These are phyloP conservation scores for Pseudochirops cupreus DNA, from an alignment of 2,797 vertebrate genomes.

Conservation along the genomic window DNA sequence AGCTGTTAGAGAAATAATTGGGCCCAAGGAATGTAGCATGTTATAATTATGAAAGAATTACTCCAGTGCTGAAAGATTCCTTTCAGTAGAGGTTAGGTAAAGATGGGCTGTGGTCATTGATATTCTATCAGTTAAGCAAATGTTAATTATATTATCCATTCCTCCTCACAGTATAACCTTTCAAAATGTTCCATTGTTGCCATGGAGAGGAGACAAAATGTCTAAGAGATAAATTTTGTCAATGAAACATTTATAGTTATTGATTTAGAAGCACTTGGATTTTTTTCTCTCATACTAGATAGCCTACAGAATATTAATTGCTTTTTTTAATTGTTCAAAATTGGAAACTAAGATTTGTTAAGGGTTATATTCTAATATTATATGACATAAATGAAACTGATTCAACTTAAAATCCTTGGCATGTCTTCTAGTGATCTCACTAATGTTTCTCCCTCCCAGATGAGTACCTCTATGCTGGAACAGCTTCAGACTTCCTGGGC, in stretches of 20 bases:
- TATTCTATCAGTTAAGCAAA: slow-evolving; percentile 81
- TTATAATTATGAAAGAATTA: slow-evolving; percentile 72
- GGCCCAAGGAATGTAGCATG: slow-evolving; percentile 72
- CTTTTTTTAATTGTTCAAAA: slow-evolving; percentile 32
- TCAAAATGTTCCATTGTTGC: slow-evolving; percentile 74
- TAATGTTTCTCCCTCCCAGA: slow-evolving; percentile 86
- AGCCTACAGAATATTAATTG: slow-evolving; percentile 12
- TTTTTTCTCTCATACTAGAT: slow-evolving; percentile 11
- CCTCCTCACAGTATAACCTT: slow-evolving; percentile 81
- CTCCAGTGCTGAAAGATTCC: slow-evolving; percentile 79
- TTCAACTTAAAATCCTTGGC: not conserved
- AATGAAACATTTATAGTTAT: not conserved
- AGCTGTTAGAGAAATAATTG: slow-evolving; percentile 62
- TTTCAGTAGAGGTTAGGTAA: slow-evolving; percentile 83
- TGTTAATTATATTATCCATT: slow-evolving; percentile 83
- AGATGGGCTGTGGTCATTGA: slow-evolving; percentile 78
- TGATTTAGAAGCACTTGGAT: slow-evolving; percentile 5
- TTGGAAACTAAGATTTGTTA: slow-evolving; percentile 5
- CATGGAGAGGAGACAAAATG: slow-evolving; percentile 71
- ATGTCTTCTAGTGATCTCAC: not conserved
- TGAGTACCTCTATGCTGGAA: slow-evolving; percentile 96
- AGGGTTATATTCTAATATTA: slow-evolving; percentile 19
- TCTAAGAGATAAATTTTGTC: slow-evolving; percentile 55
- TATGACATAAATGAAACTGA: not conserved
- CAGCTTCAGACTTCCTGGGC: slow-evolving; percentile 98